Conservation (phyloP, 2,113 vertebrate genomes). For the Eira barbara region DNA sequence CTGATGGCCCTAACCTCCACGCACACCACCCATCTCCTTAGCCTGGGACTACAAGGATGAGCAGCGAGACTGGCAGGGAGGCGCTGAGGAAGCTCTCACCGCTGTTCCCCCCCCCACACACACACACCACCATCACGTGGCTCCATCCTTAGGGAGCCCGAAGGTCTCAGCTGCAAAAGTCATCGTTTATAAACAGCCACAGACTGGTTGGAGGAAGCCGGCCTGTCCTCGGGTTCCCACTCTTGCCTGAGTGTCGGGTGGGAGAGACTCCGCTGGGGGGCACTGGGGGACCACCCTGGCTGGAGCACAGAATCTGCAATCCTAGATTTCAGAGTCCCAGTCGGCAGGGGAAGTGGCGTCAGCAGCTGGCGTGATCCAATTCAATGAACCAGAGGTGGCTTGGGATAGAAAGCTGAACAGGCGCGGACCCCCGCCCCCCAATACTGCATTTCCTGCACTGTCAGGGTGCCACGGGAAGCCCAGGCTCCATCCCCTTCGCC, state of each 20-base stretch:
- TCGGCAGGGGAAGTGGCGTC: conserved; percentile 73
- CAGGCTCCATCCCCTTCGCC: neutral
- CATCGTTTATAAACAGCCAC: conserved; percentile 66
- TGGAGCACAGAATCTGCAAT: conserved; percentile 38
- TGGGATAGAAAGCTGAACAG: neutral
- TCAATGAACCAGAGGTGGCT: conserved; percentile 48
- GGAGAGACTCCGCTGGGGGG: neutral
- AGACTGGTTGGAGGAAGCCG: neutral
- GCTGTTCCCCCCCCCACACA: neutral
- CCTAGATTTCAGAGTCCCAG: conserved; percentile 63
- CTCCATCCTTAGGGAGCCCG: conserved; percentile 69
- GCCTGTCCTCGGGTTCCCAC: neutral
- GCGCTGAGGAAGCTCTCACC: neutral
- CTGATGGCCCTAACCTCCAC: neutral
- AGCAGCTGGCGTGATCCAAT: conserved; percentile 65
- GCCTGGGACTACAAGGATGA: neutral
- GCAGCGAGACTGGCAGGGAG: neutral
- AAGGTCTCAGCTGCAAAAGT: conserved; percentile 62
- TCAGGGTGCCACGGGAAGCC: neutral
- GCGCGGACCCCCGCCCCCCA: conserved; percentile 11
- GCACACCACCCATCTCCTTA: neutral
- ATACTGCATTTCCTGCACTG: conserved; percentile 11
- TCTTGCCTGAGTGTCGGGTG: accelerated
- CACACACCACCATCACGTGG: conserved; percentile 43
- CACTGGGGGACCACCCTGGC: neutral